Evolutionary conservation across 2,113 vertebrate species (phyloP).

Genomic region (Hippocampus barbouri): DNA sequence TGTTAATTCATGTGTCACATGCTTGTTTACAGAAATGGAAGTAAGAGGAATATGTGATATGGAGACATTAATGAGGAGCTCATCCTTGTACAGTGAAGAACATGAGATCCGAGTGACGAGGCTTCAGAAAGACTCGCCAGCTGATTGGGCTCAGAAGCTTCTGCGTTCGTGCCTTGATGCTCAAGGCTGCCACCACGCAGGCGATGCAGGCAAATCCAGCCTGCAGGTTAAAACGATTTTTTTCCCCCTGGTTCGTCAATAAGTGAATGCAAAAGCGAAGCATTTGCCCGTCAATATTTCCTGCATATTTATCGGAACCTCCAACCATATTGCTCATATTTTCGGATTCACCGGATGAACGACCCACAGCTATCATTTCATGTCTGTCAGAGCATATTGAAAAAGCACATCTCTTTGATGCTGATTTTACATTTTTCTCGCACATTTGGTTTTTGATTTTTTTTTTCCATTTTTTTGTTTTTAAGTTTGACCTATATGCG

Average conservation of each 20-base stretch:
- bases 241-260: not conserved
- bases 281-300: not conserved
- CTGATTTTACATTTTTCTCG: too few species aligned
- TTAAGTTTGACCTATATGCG: too few species aligned
- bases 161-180: conserved; percentile 32
- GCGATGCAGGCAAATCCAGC: not conserved
- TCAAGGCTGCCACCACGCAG: conserved; percentile 2
- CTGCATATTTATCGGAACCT: too few species aligned
- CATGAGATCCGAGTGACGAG: conserved; percentile 52
- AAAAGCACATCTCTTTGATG: not conserved
- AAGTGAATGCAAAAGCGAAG: not conserved
- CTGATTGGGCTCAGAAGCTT: conserved; percentile 28
- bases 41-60: conserved; percentile 47
- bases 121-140: conserved; percentile 42
- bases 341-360: not conserved
- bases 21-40: conserved; percentile 47
- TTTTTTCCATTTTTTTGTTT: too few species aligned
- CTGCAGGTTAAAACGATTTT: not conserved
- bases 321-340: not conserved
- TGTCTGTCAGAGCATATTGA: not conserved
- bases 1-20: conserved; percentile 27
- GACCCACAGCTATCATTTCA: not conserved
- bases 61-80: conserved; percentile 46
- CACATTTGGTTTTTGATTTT: too few species aligned
- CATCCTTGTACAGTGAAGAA: conserved; percentile 39